Evolutionary conservation across 2,888 invertebrate genomes (phyloP), one percentile per base, ranked within the genome.

Genomic region (Plebejus melissa): DNA sequence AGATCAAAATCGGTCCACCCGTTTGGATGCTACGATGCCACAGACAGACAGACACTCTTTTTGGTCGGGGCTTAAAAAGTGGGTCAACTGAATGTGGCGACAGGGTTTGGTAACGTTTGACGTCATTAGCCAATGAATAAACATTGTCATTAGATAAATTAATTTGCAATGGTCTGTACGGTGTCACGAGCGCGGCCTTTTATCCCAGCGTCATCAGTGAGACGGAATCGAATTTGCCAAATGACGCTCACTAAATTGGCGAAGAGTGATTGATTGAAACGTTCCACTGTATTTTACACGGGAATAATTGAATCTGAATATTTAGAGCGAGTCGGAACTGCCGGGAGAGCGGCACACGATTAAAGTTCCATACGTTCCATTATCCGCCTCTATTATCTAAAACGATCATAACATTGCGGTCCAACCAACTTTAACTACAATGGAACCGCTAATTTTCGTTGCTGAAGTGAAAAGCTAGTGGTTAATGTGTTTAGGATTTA

Each of bases 181-280:
- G 79, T 86, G 87, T 90, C 90, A 90, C 83, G 86, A 84, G 83
- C 88, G 90, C 91, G 91, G 84, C 89, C 88, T 83, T 91, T 90
- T 89, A 90, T 90, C 87, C 88, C 85, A 85, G 84, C 83, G 84
- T 84, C 82, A 84, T 83, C 87, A 88, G 88, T 88, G 86, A 85
- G 85, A 88, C 86, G 88, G 87, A 90, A 92, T 92, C 89, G 87
- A 90, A 89, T 90, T 90, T 88, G 87, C 88, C 86, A 91, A 91
- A 90, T 89, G 88, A 90, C 87, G 88, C 84, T 88, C 88, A 87
- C 88, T 87, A 88, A 90, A 91, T 89, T 90, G 88, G 85, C 88
- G 85, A 87, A 87, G 86, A 89, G 88, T 90, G 90, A 91, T 90
- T 90, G 90, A 90, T 91, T 88, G 88, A 86, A 90, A 87, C 83